Evolutionary conservation across 2,888 invertebrate genomes (phyloP).

Genomic region (Margaritifera margaritifera): DNA sequence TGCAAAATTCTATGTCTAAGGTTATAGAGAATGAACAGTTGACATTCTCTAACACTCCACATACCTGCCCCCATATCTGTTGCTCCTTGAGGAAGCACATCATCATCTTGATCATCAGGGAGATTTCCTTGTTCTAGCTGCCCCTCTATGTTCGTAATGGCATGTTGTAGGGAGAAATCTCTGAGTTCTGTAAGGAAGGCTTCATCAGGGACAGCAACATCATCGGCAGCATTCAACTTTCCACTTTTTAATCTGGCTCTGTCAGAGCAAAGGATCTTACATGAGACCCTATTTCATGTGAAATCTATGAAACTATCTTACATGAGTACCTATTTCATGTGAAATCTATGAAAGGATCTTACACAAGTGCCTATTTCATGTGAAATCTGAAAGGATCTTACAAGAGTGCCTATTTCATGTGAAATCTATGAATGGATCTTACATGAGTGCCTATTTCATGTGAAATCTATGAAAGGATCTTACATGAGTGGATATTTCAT

Average conservation of each 20-base stretch:
- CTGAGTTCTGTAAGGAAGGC: constrained; percentile 64
- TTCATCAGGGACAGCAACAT: constrained; percentile 65
- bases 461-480: no score
- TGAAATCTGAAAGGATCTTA: no score
- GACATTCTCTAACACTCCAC: no score
- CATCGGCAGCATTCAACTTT: constrained; percentile 53
- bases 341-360: no score
- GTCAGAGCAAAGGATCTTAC: constrained; percentile 4
- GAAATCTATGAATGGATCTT: no score
- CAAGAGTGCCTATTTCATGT: no score
- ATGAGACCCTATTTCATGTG: background rate
- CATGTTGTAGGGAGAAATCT: constrained; percentile 58
- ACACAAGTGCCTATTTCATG: no score
- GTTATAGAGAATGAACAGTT: no score
- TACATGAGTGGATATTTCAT: no score
- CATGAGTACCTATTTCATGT: no score
- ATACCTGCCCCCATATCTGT: constrained; percentile 71
- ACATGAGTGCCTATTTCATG: no score
- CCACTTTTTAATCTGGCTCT: constrained; percentile 31
- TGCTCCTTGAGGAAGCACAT: constrained; percentile 66
- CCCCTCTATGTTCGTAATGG: constrained; percentile 58
- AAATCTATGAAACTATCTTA: background rate
- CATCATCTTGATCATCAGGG: constrained; percentile 52
- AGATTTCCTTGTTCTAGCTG: constrained; percentile 26
- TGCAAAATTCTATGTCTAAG: no score